Conservation (phyloP, 2,797 vertebrate species). For the Myotis daubentonii region DNA sequence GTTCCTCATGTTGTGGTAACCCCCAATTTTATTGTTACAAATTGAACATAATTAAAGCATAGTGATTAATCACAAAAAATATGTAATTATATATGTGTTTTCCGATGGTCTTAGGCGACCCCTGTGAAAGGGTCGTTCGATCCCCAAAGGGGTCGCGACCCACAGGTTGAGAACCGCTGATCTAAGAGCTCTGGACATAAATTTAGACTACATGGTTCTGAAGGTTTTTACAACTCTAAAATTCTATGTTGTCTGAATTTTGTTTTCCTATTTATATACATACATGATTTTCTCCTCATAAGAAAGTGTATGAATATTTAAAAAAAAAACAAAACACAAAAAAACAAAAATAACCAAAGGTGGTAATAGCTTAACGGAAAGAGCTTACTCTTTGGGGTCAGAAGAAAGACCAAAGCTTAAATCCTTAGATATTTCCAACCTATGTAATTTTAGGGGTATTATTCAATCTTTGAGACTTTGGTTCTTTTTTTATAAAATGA, state of each 20-base stretch:
- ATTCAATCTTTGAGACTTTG: neutral
- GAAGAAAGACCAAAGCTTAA: neutral
- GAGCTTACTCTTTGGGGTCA: neutral
- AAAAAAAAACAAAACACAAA: neutral
- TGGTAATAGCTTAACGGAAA: neutral
- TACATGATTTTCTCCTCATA: neutral
- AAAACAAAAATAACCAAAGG: neutral
- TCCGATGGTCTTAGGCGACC: too few relatives aligned
- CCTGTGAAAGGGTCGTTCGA: too few relatives aligned
- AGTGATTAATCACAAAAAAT: too few relatives aligned
- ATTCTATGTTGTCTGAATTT: neutral
- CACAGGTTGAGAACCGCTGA: too few relatives aligned
- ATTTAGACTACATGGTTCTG: neutral
- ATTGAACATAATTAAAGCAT: too few relatives aligned
- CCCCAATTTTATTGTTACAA: too few relatives aligned
- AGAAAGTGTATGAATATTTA: neutral
- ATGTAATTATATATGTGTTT: too few relatives aligned
- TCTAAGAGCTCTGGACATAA: neutral
- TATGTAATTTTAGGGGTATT: neutral
- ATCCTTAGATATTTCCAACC: neutral
- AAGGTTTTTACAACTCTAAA: neutral
- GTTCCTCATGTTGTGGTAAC: too few relatives aligned
- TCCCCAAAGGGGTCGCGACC: too few relatives aligned
- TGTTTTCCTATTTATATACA: neutral
- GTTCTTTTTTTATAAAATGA: neutral